These are phyloP conservation scores for Oscheius sp. DNA, from an alignment of 2,888 invertebrate species.

Conservation along the genomic window DNA sequence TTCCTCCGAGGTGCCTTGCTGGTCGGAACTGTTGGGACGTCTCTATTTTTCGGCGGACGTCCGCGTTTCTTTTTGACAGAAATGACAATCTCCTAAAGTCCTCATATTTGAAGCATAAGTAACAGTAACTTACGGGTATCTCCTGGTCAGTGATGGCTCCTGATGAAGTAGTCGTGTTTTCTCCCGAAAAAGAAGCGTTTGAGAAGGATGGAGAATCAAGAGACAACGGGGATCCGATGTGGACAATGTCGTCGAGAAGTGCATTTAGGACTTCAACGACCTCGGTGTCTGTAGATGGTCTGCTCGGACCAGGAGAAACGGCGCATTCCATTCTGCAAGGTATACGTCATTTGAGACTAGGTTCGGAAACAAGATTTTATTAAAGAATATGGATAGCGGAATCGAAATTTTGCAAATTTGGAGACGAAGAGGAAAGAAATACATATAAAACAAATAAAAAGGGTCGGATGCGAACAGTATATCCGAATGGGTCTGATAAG, in stretches of 20 bases:
- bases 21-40: not conserved
- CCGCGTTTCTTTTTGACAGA: conserved; percentile 13
- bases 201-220: conserved; percentile 22
- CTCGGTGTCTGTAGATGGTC: not conserved
- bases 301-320: conserved; percentile 7
- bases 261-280: conserved; percentile 1
- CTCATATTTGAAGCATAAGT: not conserved
- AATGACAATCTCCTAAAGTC: not conserved
- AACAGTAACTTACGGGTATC: not conserved
- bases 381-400: too few relatives aligned
- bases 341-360: not conserved
- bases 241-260: not conserved
- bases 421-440: too few relatives aligned
- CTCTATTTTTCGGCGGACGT: conserved; percentile 12
- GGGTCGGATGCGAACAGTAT: too few relatives aligned
- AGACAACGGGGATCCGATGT: not conserved
- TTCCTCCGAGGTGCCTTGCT: not conserved
- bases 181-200: not conserved
- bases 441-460: too few relatives aligned
- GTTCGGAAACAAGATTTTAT: too few relatives aligned
- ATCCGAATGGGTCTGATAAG: too few relatives aligned
- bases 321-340: not conserved
- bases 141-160: conserved; percentile 13
- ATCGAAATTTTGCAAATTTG: too few relatives aligned
- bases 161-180: conserved; percentile 11